Evolutionary conservation across 2,888 invertebrate genomes (phyloP), one percentile per base, ranked within the genome.

Genomic region (Portevinia maculata): DNA sequence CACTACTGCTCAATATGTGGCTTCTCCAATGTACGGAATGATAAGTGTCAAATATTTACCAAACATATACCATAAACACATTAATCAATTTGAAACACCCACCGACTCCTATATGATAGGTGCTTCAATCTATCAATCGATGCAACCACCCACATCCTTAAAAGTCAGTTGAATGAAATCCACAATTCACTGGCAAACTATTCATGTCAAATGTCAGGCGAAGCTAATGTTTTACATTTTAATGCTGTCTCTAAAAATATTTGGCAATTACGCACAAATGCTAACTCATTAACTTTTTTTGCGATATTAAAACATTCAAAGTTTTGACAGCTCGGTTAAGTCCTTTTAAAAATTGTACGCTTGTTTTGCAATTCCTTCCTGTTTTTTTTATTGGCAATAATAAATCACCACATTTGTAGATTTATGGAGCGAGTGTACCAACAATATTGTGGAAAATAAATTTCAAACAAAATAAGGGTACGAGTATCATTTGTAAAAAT

Each of bases 291-390:
- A 21, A 41, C 37, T 21, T 48, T 37, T 24, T 24, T 15, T 44
- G 44, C 11, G 57, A 28, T 59, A 28, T 46, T 15, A 30, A 52
- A 37, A 50, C 37, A 52, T 39, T 67, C 21, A 48, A 53, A 55
- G 37, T 55, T 62, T 48, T 73, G 73, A 73, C 55, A 55, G 62
- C 34, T 55, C 30, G 64, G 37, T 55, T 46, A 64, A 30, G 37
- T 37, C 37, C 32, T 5, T 46, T 62, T 62, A 24, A 62, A 62
- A 48, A 24, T 57, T 55, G 46, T 11, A 19, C 60, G 6, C 41
- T n/a, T n/a, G 52, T 0, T 34, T 24, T 52, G 19, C 28, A 41
- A 32, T 32, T 30, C 11, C 19, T 44, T 3, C 19, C 17, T 48
- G 24, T 24, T n/a, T 34, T 6, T 21, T 8, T n/a, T 8, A 5